Conservation (phyloP, 1,140 invertebrate genomes). For the Tribolium castaneum region DNA sequence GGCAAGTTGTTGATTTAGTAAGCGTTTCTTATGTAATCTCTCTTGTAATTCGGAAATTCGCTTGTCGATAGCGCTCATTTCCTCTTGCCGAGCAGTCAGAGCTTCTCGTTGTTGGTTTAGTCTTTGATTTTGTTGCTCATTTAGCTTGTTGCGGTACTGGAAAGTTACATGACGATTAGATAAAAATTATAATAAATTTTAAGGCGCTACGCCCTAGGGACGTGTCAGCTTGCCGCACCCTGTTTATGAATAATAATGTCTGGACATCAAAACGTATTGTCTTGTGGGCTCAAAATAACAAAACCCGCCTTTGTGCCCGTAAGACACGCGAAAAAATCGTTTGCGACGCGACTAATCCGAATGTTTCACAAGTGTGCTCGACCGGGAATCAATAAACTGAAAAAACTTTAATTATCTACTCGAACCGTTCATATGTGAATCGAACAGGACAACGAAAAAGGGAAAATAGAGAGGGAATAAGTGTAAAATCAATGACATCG, state of each 20-base stretch:
- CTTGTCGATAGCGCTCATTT: constrained; percentile 91
- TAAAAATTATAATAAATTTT: neutral
- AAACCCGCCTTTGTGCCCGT: neutral
- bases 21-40: constrained; percentile 86
- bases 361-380: too few relatives aligned
- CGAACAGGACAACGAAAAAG: neutral
- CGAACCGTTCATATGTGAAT: too few relatives aligned
- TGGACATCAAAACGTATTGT: constrained; percentile 10
- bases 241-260: constrained; percentile 24
- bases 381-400: too few relatives aligned
- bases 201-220: neutral
- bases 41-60: constrained; percentile 93
- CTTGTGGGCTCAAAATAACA: neutral
- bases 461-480: neutral
- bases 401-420: too few relatives aligned
- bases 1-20: constrained; percentile 87
- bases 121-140: constrained; percentile 91
- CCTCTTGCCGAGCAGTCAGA: constrained; percentile 86
- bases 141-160: constrained; percentile 95
- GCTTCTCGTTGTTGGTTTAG: constrained; percentile 88
- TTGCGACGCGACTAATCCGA: too few relatives aligned
- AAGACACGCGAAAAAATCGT: too few relatives aligned
- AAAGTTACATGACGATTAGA: constrained; percentile 52
- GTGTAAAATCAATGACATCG: neutral
- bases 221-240: neutral